These are phyloP conservation scores for Myiotriccus ornatus DNA, from an alignment of 2,797 vertebrate genomes.

Conservation along the genomic window DNA sequence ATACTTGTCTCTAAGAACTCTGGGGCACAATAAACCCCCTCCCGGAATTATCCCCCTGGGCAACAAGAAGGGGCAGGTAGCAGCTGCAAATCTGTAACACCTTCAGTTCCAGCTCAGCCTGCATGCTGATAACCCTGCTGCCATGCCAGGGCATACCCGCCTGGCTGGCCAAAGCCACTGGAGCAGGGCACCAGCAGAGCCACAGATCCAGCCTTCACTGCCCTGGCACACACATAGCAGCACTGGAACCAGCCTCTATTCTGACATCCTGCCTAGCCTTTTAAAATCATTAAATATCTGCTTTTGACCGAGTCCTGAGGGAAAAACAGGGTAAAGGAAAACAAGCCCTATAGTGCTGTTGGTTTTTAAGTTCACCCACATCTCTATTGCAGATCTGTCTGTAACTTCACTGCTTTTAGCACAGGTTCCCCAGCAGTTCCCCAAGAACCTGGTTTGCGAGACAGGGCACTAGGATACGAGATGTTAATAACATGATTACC, in stretches of 20 bases:
- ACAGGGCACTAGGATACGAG: not conserved
- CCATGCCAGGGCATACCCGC: not conserved
- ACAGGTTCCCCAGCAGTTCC: not conserved
- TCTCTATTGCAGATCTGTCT: not conserved
- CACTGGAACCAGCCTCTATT: not conserved
- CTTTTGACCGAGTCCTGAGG: not conserved
- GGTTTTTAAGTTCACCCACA: not conserved
- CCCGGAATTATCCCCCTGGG: not conserved
- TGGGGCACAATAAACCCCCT: not conserved
- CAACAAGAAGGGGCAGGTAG: not conserved
- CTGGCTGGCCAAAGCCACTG: not conserved
- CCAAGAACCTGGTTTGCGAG: not conserved
- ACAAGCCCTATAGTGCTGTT: not conserved
- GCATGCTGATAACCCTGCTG: accelerated
- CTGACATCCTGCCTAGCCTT: not conserved
- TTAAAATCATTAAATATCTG: not conserved
- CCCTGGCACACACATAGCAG: not conserved
- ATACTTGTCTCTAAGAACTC: not conserved
- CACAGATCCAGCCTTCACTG: not conserved
- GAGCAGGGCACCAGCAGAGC: accelerated
- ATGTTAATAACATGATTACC: not conserved
- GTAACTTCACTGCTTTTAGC: not conserved
- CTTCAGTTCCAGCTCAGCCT: not conserved
- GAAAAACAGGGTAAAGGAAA: not conserved
- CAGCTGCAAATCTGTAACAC: not conserved